Percentiles rank a stretch among this genome's conserved stretches.
These are phyloP conservation scores for Dasysyrphus tricinctus DNA, from an alignment of 2,888 invertebrate genomes.

Conservation along the genomic window DNA sequence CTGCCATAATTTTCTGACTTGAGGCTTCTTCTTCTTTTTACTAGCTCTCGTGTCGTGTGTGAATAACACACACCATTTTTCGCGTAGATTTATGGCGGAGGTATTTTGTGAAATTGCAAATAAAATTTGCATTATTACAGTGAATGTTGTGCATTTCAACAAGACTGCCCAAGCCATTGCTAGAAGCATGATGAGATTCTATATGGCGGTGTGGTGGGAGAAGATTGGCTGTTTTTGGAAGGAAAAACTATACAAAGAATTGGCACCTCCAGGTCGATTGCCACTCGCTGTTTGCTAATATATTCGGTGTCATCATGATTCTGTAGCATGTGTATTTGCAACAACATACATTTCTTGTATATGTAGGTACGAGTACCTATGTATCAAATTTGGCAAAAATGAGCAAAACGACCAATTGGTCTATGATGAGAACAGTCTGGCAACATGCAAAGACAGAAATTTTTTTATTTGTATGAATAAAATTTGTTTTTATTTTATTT, in stretches of 20 bases:
- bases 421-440: neutral
- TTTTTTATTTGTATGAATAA: too few relatives aligned
- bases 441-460: neutral
- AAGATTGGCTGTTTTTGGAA: conserved; percentile 53
- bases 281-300: conserved; percentile 64
- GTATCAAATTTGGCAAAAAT: neutral
- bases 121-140: conserved; percentile 75
- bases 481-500: too few relatives aligned
- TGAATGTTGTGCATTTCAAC: conserved; percentile 74
- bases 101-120: conserved; percentile 73
- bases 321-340: conserved; percentile 43
- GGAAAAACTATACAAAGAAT: conserved; percentile 32
- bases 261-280: conserved; percentile 66
- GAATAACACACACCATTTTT: conserved; percentile 75
- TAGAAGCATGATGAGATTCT: conserved; percentile 11
- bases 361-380: neutral
- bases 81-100: conserved; percentile 71
- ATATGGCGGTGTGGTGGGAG: conserved; percentile 16
- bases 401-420: neutral
- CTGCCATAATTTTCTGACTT: conserved; percentile 33
- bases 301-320: conserved; percentile 71
- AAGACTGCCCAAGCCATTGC: conserved; percentile 54
- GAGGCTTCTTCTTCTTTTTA: conserved; percentile 37
- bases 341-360: conserved; percentile 9
- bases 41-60: conserved; percentile 69